phyloP scores from a whole-genome alignment of 1,140 invertebrate genomes.

The Trachymyrmex cornetzi region DNA sequence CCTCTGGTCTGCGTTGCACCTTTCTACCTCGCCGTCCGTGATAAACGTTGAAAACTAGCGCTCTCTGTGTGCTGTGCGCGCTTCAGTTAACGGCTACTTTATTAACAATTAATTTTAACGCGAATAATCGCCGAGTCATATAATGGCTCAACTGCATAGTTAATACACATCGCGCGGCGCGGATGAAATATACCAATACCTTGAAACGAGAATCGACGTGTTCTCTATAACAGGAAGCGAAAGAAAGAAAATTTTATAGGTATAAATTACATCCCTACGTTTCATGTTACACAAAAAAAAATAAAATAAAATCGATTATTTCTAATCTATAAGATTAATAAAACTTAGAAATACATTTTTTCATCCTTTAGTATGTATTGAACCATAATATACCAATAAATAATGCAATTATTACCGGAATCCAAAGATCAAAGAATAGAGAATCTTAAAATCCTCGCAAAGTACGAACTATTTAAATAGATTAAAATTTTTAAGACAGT shows the following conservation, averaged over 20 bases:
- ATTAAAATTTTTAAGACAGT: slow-evolving; percentile 7
- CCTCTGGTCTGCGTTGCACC: neutral
- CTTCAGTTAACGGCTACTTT: slow-evolving; percentile 47
- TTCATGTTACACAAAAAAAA: neutral
- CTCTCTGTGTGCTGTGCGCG: slow-evolving; percentile 21
- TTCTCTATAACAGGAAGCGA: neutral
- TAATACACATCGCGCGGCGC: slow-evolving; percentile 38
- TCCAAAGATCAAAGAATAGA: neutral
- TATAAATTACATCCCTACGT: neutral
- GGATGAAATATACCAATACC: slow-evolving; percentile 24
- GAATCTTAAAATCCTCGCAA: slow-evolving; percentile 8
- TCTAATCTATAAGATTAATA: neutral
- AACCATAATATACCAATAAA: neutral
- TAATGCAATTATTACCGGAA: neutral
- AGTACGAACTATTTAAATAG: slow-evolving; percentile 7
- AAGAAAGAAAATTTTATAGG: neutral
- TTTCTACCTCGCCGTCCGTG: slow-evolving; percentile 24
- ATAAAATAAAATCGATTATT: neutral
- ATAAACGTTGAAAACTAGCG: slow-evolving; percentile 53
- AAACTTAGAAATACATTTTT: neutral
- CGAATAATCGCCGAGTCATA: slow-evolving; percentile 53
- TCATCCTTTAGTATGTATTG: neutral
- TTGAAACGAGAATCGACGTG: neutral
- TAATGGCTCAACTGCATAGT: slow-evolving; percentile 42
- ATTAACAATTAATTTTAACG: slow-evolving; percentile 61